Evolutionary conservation across 1,140 invertebrate species (phyloP).

Genomic region (Nephotettix cincticeps): DNA sequence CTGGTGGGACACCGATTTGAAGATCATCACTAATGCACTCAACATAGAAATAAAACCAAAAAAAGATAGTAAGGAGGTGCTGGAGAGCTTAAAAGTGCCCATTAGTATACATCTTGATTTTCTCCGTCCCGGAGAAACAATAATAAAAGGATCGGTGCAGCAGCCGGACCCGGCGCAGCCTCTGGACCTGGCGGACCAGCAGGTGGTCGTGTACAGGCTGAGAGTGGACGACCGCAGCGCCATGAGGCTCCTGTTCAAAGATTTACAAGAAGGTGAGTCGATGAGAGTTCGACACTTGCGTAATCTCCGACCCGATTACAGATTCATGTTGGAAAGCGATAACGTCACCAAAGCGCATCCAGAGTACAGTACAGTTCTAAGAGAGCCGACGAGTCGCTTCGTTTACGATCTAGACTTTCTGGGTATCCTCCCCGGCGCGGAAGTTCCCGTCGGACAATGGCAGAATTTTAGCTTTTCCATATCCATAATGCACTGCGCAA

Average conservation of each 20-base stretch:
- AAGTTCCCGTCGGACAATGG: background rate
- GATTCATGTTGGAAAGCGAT: background rate
- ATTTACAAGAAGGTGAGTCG: background rate
- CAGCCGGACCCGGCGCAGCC: background rate
- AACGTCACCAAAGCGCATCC: background rate
- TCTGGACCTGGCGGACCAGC: background rate
- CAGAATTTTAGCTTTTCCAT: background rate
- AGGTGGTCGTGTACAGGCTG: background rate
- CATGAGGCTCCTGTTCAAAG: background rate
- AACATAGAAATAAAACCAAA: background rate
- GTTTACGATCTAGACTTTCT: background rate
- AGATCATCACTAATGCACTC: background rate
- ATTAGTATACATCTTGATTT: background rate
- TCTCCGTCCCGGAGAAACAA: background rate
- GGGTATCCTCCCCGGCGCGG: background rate
- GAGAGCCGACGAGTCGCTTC: background rate
- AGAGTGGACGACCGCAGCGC: background rate
- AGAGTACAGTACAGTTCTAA: background rate
- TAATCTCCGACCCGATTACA: background rate
- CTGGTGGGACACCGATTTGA: background rate
- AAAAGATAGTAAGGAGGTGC: background rate
- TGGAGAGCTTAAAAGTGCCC: background rate
- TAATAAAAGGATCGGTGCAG: background rate
- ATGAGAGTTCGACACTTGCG: background rate
- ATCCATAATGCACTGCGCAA: background rate